Percentiles rank a stretch among this genome's conserved stretches.
These are phyloP conservation scores for Tringa solitaria DNA, from an alignment of 2,113 vertebrate genomes.

Conservation along the genomic window DNA sequence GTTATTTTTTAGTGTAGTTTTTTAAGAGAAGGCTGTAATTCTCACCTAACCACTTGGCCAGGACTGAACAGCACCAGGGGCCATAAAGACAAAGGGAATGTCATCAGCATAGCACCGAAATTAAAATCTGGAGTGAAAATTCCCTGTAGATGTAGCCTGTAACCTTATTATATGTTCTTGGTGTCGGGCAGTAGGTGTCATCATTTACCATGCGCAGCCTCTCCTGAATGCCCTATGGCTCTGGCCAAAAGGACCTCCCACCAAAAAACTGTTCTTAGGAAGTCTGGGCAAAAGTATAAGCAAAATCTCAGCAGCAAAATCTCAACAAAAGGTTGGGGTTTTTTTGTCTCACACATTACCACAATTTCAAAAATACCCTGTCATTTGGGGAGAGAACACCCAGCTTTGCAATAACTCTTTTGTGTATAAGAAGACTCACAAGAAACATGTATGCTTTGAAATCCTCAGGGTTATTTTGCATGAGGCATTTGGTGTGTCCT, in stretches of 20 bases:
- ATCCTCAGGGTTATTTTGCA: background rate
- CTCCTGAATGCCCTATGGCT: fast-evolving
- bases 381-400: background rate
- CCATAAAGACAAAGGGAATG: background rate
- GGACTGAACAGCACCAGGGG: background rate
- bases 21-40: background rate
- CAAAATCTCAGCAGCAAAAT: background rate
- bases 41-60: background rate
- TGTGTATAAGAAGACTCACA: background rate
- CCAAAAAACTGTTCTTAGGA: background rate
- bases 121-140: background rate
- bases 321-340: no score
- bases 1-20: no score
- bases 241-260: background rate
- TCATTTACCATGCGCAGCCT: background rate
- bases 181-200: conserved; percentile 37
- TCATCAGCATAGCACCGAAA: background rate
- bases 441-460: background rate
- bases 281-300: background rate
- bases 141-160: background rate
- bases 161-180: background rate
- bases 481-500: background rate
- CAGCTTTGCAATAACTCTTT: background rate
- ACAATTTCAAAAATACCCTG: background rate
- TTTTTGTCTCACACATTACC: background rate